Conservation (phyloP, 2,888 invertebrate genomes). For the Tupiocoris notatus region DNA sequence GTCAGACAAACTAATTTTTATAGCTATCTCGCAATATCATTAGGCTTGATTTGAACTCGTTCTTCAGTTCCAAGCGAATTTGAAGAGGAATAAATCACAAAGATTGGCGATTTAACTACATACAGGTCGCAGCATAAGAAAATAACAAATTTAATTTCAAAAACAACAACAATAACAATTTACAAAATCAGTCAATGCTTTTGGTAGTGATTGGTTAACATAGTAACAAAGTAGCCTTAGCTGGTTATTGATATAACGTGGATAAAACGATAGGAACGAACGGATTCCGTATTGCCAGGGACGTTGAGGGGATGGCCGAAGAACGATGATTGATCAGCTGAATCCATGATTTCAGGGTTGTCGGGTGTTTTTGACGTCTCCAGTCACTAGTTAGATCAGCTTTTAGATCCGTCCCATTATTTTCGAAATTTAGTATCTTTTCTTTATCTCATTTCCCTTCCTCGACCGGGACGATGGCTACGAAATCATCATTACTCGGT, state of each 20-base stretch:
- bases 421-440: no score
- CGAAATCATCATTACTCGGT: not conserved
- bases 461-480: slow-evolving; percentile 3
- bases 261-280: not conserved
- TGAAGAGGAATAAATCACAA: no score
- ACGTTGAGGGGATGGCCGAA: no score
- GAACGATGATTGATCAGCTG: not conserved
- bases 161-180: slow-evolving; percentile 21
- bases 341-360: not conserved
- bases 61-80: no score
- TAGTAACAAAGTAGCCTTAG: slow-evolving; percentile 2
- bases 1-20: no score
- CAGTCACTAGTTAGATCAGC: no score
- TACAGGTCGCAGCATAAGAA: no score
- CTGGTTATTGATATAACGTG: not conserved
- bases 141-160: slow-evolving; percentile 22
- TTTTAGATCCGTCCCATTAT: no score
- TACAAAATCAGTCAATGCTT: slow-evolving; percentile 36
- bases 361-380: slow-evolving; percentile 1
- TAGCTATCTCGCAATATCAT: no score
- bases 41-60: no score
- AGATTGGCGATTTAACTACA: no score
- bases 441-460: slow-evolving; percentile 20
- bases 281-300: no score
- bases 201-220: slow-evolving; percentile 16